phyloP scores from a whole-genome alignment of 1,140 invertebrate genomes.

The Stegodyphus mimosarum region DNA sequence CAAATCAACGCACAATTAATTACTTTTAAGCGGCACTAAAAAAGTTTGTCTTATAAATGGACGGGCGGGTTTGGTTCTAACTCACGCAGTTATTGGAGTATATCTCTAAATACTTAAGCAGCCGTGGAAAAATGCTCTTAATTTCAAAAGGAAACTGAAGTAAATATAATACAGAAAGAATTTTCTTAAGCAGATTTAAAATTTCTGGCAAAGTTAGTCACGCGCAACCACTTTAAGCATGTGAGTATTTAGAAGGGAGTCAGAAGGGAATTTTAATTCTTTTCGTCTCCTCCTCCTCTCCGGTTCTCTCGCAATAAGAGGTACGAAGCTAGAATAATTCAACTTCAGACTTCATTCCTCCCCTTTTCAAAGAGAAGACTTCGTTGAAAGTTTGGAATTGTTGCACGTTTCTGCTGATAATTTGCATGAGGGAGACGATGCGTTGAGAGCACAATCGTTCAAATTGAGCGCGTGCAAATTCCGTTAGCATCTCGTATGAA shows the following conservation, averaged over 20 bases:
- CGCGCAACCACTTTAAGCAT: neutral
- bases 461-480: slow-evolving; percentile 8
- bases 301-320: no score
- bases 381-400: slow-evolving; percentile 14
- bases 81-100: no score
- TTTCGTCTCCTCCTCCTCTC: neutral
- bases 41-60: no score
- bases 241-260: slow-evolving; percentile 9
- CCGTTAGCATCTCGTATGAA: neutral
- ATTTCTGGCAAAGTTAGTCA: neutral
- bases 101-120: no score
- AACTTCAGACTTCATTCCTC: neutral
- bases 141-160: no score
- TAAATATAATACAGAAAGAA: no score
- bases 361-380: neutral
- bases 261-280: slow-evolving; percentile 16
- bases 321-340: slow-evolving; percentile 17
- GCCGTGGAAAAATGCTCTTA: no score
- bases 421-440: neutral
- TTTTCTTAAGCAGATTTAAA: neutral
- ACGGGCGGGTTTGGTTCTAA: no score
- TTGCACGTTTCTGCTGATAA: slow-evolving; percentile 24
- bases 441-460: neutral
- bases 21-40: no score
- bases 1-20: no score